Conservation (phyloP, 2,113 vertebrate species). For the Setophaga kirtlandii region DNA sequence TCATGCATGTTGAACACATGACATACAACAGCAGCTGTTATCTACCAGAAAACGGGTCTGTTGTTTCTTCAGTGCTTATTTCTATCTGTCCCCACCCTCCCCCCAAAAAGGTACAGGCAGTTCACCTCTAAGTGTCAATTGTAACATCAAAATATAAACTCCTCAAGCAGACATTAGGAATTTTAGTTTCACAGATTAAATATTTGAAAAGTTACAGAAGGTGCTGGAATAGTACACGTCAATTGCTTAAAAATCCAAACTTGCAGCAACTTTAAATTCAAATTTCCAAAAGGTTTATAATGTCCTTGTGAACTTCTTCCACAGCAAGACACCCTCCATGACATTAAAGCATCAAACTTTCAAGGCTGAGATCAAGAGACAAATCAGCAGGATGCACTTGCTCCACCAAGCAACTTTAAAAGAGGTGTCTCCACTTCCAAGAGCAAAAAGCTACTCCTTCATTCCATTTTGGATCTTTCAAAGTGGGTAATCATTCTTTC, state of each 20-base stretch:
- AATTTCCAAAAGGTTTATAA: conserved; percentile 62
- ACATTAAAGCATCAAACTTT: conserved; percentile 60
- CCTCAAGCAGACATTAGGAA: conserved; percentile 71
- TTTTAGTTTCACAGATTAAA: conserved; percentile 78
- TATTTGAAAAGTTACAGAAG: conserved; percentile 76
- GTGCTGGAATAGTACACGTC: conserved; percentile 74
- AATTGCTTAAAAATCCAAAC: conserved; percentile 74
- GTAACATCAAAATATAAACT: conserved; percentile 64
- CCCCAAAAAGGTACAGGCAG: conserved; percentile 55
- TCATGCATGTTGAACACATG: background rate
- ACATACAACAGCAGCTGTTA: conserved; percentile 8
- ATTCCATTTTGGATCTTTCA: conserved; percentile 87
- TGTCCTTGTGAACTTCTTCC: conserved; percentile 64
- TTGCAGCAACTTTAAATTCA: conserved; percentile 70
- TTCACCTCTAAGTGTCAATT: conserved; percentile 66
- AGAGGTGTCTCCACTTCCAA: conserved; percentile 49
- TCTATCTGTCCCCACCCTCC: conserved; percentile 40
- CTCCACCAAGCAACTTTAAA: conserved; percentile 41
- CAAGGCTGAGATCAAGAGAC: conserved; percentile 61
- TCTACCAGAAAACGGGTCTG: conserved; percentile 48
- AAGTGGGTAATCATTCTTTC: conserved; percentile 87
- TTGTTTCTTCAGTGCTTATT: conserved; percentile 39
- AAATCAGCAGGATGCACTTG: conserved; percentile 65
- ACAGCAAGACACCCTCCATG: conserved; percentile 45
- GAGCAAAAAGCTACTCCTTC: conserved; percentile 46